Percentiles rank a stretch among this genome's conserved stretches.
Conservation (phyloP, 2,888 invertebrate genomes). For the Schrankia costaestrigalis region DNA sequence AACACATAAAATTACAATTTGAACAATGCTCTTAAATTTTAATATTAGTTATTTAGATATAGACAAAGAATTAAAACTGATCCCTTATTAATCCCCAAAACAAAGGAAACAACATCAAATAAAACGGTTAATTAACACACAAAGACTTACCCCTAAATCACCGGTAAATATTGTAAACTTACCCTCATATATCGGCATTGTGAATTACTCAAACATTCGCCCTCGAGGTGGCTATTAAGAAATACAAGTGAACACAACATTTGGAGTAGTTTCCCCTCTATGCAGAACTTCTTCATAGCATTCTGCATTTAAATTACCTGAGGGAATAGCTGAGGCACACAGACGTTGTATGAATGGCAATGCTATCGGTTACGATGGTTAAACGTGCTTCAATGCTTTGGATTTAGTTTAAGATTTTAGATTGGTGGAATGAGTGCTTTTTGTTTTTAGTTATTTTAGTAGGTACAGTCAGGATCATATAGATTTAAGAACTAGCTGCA, state of each 20-base stretch:
- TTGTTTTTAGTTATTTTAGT: too few relatives aligned
- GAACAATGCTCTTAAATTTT: too few relatives aligned
- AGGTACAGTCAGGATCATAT: too few relatives aligned
- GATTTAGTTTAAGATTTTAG: neutral
- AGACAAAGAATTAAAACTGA: too few relatives aligned
- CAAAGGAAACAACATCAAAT: conserved; percentile 10
- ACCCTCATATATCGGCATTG: conserved; percentile 20
- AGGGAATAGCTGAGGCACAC: conserved; percentile 40
- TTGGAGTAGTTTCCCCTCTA: conserved; percentile 60
- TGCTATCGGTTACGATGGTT: conserved; percentile 7
- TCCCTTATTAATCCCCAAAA: neutral
- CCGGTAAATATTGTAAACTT: too few relatives aligned
- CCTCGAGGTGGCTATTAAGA: conserved; percentile 67
- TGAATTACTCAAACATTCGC: conserved; percentile 22
- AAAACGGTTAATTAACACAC: conserved; percentile 31
- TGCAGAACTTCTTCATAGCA: conserved; percentile 66
- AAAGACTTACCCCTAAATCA: conserved; percentile 24
- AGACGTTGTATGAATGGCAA: conserved; percentile 23
- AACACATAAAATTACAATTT: too few relatives aligned
- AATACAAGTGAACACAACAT: conserved; percentile 53
- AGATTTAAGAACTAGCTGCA: too few relatives aligned
- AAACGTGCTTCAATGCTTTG: neutral
- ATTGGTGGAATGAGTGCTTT: neutral
- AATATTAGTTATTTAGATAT: too few relatives aligned
- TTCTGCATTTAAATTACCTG: conserved; percentile 69